Evolutionary conservation across 2,797 vertebrate species (phyloP), one percentile per base, ranked within the genome.

Genomic region (Psittacula echo): DNA sequence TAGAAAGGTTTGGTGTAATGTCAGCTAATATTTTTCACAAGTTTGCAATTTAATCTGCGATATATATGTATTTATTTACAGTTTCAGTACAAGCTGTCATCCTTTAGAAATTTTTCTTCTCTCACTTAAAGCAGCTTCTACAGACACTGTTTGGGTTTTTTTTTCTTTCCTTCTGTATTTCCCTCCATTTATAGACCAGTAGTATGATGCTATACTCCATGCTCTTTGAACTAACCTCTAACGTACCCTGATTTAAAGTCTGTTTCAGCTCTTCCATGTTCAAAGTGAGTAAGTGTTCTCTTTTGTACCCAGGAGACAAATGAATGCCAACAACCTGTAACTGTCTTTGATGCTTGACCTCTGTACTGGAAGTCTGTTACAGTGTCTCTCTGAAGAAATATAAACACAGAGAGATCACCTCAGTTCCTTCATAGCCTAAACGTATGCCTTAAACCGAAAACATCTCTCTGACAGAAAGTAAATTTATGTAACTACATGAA

Each of bases 321-420:
- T 74, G 79, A 90, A 94, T 91, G 62, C 42, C 85, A 94, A 72
- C 76, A 96, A 93, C 80, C 71, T 93, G 78, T 60, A 93, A 66
- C 82, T 92, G 87, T 50, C 77, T 94, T 93, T 95, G 79, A 82
- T 94, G 77, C 50, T 93, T 95, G 95, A 93, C 93, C 93, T 94
- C 85, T 93, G n/a, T 66, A 91, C 66, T 90, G 85, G 53, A 95
- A 95, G 70, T 94, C 93, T 93, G 79, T 78, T 89, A 53, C 45
- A 74, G 39, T 78, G n/a, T 73, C 73, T 76, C 83, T 90, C 82
- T 60, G 76, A 93, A 93, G 80, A 88, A 91, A 81, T 84, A 91
- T 44, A 95, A 94, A 91, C 45, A 84, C 0, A 5, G 37, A 80
- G 72, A 76, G 37, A 88, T 70, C 17, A 51, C 72, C 66, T 84